Evolutionary conservation across 2,888 invertebrate species (phyloP).

Genomic region (Xestia ashworthii): DNA sequence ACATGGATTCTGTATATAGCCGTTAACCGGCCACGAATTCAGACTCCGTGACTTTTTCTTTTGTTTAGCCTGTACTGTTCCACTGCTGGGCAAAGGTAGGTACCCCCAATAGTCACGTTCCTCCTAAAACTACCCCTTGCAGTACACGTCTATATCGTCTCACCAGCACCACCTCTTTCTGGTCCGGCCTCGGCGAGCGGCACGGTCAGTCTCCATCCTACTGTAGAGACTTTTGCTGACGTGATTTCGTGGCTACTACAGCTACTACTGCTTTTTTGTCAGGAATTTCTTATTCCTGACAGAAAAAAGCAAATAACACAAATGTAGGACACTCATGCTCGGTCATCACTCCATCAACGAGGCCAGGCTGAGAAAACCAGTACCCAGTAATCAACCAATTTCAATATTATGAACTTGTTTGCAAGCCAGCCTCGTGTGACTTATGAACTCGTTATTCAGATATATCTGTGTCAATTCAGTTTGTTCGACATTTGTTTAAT

Average conservation of each 20-base stretch:
- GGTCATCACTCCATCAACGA: no score
- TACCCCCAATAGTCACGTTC: no score
- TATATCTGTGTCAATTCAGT: constrained; percentile 62
- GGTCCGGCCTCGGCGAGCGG: background rate
- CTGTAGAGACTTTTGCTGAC: background rate
- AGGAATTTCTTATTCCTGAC: no score
- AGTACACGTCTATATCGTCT: background rate
- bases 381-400: constrained; percentile 27
- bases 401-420: constrained; percentile 40
- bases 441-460: constrained; percentile 49
- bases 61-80: no score
- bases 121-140: no score
- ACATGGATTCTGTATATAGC: no score
- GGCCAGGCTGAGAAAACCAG: background rate
- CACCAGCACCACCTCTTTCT: background rate
- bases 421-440: constrained; percentile 41
- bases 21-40: no score
- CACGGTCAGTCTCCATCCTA: background rate
- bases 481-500: constrained; percentile 56
- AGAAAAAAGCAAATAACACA: no score
- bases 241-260: background rate
- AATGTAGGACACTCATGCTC: no score
- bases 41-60: no score
- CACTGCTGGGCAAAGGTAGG: no score
- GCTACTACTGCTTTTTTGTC: no score